These are phyloP conservation scores for Eupithecia pulchellata DNA, from an alignment of 2,888 invertebrate species.

Conservation along the genomic window DNA sequence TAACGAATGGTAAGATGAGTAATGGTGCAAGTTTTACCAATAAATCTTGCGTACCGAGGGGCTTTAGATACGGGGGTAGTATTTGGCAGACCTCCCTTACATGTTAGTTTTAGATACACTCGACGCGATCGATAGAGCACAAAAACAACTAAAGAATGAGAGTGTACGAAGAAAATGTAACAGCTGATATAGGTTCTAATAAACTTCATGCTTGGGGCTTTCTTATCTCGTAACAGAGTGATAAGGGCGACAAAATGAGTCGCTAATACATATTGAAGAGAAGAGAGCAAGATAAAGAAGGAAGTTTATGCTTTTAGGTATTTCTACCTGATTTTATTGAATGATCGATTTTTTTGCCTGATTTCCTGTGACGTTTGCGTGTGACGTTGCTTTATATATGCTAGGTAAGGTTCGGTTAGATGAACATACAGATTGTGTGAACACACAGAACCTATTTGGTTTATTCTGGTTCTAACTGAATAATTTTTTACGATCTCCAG, in stretches of 20 bases:
- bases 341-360: neutral
- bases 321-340: slow-evolving; percentile 9
- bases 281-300: slow-evolving; percentile 1
- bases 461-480: neutral
- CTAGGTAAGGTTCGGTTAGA: neutral
- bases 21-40: slow-evolving; percentile 81
- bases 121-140: slow-evolving; percentile 66
- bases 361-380: neutral
- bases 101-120: slow-evolving; percentile 72
- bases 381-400: too few relatives aligned
- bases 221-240: slow-evolving; percentile 20
- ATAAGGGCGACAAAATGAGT: slow-evolving; percentile 7
- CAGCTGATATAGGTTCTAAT: slow-evolving; percentile 33
- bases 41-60: slow-evolving; percentile 80
- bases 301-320: neutral
- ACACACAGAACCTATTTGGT: neutral
- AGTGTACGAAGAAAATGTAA: slow-evolving; percentile 10
- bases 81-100: slow-evolving; percentile 73
- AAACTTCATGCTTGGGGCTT: slow-evolving; percentile 28
- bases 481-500: too few relatives aligned
- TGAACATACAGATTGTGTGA: neutral
- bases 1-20: slow-evolving; percentile 84
- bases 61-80: slow-evolving; percentile 69
- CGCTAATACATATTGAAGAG: neutral
- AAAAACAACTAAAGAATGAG: slow-evolving; percentile 49